These are phyloP conservation scores for Vulpes ferrilata DNA, from an alignment of 2,113 vertebrate genomes.

Conservation along the genomic window DNA sequence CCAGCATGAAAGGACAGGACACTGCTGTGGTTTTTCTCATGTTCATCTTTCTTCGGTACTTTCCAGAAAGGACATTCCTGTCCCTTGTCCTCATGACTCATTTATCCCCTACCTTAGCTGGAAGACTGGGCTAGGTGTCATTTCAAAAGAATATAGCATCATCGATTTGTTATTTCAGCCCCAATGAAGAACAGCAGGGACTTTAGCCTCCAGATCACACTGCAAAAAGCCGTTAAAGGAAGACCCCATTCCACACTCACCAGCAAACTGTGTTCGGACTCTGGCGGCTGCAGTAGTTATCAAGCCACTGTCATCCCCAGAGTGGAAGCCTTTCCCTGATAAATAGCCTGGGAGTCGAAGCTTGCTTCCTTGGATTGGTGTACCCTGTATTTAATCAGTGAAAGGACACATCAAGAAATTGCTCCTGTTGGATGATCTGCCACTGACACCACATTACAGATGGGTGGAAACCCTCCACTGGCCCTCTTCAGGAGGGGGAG, in stretches of 20 bases:
- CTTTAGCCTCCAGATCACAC: background rate
- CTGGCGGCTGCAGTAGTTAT: constrained; percentile 94
- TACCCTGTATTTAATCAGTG: constrained; percentile 87
- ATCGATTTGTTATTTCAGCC: background rate
- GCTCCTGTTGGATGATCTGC: background rate
- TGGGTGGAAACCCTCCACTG: accelerated
- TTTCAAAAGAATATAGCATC: background rate
- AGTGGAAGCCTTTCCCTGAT: constrained; percentile 98
- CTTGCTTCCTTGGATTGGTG: constrained; percentile 97
- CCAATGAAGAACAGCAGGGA: background rate
- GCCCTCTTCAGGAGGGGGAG: background rate
- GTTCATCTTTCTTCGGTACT: background rate
- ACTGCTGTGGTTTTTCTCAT: background rate
- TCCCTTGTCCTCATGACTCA: background rate
- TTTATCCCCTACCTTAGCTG: background rate
- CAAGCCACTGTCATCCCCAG: constrained; percentile 93
- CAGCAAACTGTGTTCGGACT: constrained; percentile 93
- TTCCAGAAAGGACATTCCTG: background rate
- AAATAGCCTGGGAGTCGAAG: constrained; percentile 97
- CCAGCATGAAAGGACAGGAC: accelerated
- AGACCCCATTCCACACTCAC: constrained; percentile 79
- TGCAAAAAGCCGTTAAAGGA: background rate
- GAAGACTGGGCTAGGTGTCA: background rate
- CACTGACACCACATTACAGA: background rate
- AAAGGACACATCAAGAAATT: background rate